Percentiles rank a stretch among this genome's conserved stretches.
phyloP scores from a whole-genome alignment of 2,113 vertebrate species.

The Amphilophus citrinellus region DNA sequence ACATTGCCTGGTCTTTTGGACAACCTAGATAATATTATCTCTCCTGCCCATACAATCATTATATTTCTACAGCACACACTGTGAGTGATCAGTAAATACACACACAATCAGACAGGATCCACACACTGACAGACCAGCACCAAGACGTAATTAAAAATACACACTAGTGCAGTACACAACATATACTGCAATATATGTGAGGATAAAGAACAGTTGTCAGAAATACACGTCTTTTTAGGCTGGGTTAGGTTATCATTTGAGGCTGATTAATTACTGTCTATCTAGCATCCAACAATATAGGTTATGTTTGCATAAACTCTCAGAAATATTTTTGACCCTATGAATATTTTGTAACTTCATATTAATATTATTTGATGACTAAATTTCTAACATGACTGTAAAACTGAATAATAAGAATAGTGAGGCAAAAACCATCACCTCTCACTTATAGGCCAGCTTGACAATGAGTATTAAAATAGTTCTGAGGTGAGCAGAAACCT shows the following conservation, averaged over 20 bases:
- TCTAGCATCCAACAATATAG: neutral
- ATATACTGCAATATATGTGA: neutral
- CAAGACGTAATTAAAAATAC: constrained; percentile 27
- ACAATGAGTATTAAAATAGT: too few relatives aligned
- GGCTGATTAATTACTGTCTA: neutral
- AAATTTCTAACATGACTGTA: neutral
- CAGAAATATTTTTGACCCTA: neutral
- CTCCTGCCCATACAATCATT: constrained; percentile 52
- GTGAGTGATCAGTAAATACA: constrained; percentile 52
- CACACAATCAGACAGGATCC: constrained; percentile 18
- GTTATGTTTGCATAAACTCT: neutral
- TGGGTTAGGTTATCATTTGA: neutral
- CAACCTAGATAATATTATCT: constrained; percentile 61
- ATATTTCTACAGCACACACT: constrained; percentile 37
- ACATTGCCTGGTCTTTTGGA: constrained; percentile 55
- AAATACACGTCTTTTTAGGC: neutral
- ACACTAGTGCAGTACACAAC: neutral
- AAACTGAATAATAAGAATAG: neutral
- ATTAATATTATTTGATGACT: neutral
- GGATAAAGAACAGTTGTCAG: neutral
- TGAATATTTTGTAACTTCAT: neutral
- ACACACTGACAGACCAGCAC: constrained; percentile 1
- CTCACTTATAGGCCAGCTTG: too few relatives aligned
- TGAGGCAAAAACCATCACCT: too few relatives aligned
- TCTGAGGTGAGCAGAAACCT: too few relatives aligned